phyloP scores from a whole-genome alignment of 2,888 invertebrate genomes.

The Aricia artaxerxes region DNA sequence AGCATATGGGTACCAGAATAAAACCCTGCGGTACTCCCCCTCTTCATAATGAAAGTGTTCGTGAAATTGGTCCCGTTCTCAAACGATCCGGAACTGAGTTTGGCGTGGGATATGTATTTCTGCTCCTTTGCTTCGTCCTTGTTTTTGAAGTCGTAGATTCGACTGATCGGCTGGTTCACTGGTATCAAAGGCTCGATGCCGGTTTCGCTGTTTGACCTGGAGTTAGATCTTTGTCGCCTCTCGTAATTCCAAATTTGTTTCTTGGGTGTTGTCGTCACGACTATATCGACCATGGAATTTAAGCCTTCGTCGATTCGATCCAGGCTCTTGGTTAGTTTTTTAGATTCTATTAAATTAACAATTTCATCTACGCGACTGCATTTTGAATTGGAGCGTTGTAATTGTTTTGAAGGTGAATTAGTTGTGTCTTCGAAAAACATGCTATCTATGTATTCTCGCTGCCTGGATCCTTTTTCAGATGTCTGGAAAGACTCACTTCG shows the following conservation, averaged over 20 bases:
- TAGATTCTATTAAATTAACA: slow-evolving; percentile 80
- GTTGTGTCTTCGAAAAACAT: slow-evolving; percentile 78
- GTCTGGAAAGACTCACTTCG: slow-evolving; percentile 76
- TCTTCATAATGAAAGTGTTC: slow-evolving; percentile 81
- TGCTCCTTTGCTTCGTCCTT: slow-evolving; percentile 56
- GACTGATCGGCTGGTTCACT: slow-evolving; percentile 38
- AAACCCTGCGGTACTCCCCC: slow-evolving; percentile 83
- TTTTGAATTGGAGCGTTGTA: slow-evolving; percentile 62
- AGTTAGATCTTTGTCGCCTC: slow-evolving; percentile 65
- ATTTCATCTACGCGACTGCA: slow-evolving; percentile 73
- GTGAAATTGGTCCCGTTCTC: slow-evolving; percentile 61
- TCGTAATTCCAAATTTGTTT: slow-evolving; percentile 69
- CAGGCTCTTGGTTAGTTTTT: slow-evolving; percentile 86
- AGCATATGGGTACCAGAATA: slow-evolving; percentile 81
- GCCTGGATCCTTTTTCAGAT: slow-evolving; percentile 69
- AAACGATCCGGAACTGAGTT: slow-evolving; percentile 57
- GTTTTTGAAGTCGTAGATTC: slow-evolving; percentile 58
- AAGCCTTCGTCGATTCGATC: slow-evolving; percentile 88
- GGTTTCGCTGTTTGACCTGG: slow-evolving; percentile 66
- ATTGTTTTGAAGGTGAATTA: slow-evolving; percentile 47
- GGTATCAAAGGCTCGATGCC: slow-evolving; percentile 67
- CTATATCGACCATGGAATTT: slow-evolving; percentile 86
- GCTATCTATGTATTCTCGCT: slow-evolving; percentile 80
- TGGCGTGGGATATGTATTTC: slow-evolving; percentile 38
- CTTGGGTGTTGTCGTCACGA: slow-evolving; percentile 81